These are phyloP conservation scores for Apodemus sylvaticus DNA, from an alignment of 2,113 vertebrate species.

Conservation along the genomic window DNA sequence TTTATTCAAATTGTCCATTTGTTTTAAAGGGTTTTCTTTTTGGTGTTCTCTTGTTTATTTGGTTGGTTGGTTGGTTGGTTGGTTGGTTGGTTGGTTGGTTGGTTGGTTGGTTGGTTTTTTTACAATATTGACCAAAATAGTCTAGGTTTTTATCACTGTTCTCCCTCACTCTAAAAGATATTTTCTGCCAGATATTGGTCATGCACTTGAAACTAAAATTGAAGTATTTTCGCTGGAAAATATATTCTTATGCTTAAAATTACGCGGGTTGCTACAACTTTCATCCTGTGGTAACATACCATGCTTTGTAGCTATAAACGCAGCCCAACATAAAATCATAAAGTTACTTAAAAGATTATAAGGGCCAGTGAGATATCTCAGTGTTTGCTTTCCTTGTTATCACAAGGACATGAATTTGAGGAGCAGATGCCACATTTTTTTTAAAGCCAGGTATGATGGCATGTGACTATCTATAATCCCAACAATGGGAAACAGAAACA, in stretches of 20 bases:
- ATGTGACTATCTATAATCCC: neutral
- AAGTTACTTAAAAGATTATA: neutral
- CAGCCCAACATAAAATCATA: neutral
- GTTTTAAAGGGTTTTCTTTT: neutral
- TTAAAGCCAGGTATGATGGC: neutral
- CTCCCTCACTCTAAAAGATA: neutral
- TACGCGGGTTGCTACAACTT: neutral
- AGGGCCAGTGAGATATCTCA: neutral
- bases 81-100: no score
- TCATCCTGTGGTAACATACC: no score
- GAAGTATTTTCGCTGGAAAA: neutral
- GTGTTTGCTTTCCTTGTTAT: neutral
- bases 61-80: no score
- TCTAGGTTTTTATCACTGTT: neutral
- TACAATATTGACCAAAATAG: neutral
- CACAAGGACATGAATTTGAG: neutral
- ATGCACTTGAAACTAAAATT: slow-evolving; percentile 15
- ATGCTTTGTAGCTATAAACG: neutral
- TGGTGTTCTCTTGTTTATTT: no score
- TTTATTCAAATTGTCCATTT: neutral
- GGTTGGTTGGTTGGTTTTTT: no score
- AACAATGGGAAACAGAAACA: neutral
- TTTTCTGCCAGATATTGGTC: neutral
- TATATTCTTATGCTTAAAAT: neutral
- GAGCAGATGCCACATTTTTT: neutral